Conservation (phyloP, 92 coral and sea anemone species). For the Metridium senile region DNA sequence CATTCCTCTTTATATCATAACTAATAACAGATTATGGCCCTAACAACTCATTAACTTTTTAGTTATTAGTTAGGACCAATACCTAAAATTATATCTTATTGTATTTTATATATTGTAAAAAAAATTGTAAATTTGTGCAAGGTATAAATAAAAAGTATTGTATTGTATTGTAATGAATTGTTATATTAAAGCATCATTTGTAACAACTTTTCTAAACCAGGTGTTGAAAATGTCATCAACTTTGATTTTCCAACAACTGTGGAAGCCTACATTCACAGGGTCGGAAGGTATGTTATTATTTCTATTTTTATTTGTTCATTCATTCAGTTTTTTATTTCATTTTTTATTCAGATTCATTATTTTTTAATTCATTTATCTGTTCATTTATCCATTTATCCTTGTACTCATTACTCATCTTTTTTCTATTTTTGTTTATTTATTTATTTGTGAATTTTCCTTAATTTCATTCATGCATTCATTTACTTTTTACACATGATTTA, state of each 20-base stretch:
- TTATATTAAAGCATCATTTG: not conserved
- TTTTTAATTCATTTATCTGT: not conserved
- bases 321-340: not conserved
- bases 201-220: slow-evolving; percentile 24
- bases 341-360: not conserved
- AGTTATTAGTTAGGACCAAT: too few relatives aligned
- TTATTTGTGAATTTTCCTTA: too few relatives aligned
- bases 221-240: slow-evolving; percentile 95
- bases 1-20: too few relatives aligned
- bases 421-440: not conserved
- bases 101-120: too few relatives aligned
- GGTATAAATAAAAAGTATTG: too few relatives aligned
- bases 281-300: slow-evolving; percentile 80
- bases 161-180: too few relatives aligned
- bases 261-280: slow-evolving; percentile 92
- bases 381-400: not conserved
- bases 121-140: too few relatives aligned
- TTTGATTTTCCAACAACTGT: slow-evolving; percentile 96
- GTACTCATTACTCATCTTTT: not conserved
- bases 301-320: not conserved
- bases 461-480: not conserved
- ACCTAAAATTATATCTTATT: too few relatives aligned
- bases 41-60: too few relatives aligned
- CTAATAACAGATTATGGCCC: too few relatives aligned
- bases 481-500: not conserved